Percentiles rank a stretch among this genome's conserved stretches.
These are phyloP conservation scores for Ecdyonurus torrentis DNA, from an alignment of 2,888 invertebrate genomes.

Conservation along the genomic window DNA sequence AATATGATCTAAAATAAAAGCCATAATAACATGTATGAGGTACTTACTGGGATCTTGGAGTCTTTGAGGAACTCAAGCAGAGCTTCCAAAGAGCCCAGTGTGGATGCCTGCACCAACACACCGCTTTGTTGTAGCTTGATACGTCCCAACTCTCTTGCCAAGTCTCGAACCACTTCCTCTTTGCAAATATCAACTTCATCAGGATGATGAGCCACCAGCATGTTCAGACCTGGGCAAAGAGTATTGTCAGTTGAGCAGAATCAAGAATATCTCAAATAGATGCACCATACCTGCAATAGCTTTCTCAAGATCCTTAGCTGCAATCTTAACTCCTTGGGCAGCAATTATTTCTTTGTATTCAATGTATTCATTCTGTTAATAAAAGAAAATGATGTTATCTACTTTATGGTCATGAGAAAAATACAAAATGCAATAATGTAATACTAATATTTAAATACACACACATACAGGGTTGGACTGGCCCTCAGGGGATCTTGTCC, in stretches of 20 bases:
- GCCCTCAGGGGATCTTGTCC: no score
- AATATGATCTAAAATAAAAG: no score
- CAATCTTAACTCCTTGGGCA: slow-evolving; percentile 96
- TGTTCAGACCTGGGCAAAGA: slow-evolving; percentile 50
- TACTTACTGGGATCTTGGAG: slow-evolving; percentile 84
- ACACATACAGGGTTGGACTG: no score
- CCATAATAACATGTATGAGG: no score
- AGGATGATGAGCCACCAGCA: slow-evolving; percentile 77
- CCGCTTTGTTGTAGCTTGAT: slow-evolving; percentile 86
- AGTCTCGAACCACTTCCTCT: slow-evolving; percentile 74
- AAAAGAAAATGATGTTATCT: slow-evolving; percentile 10
- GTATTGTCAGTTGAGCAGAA: background rate
- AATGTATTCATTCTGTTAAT: slow-evolving; percentile 65
- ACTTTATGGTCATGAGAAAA: background rate
- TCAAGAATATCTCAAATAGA: background rate
- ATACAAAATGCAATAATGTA: background rate
- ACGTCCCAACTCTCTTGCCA: slow-evolving; percentile 76
- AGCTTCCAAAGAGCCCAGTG: slow-evolving; percentile 96
- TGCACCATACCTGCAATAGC: slow-evolving; percentile 57
- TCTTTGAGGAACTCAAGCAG: slow-evolving; percentile 79
- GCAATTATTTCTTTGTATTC: slow-evolving; percentile 90
- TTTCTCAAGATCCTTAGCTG: slow-evolving; percentile 95
- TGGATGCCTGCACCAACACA: slow-evolving; percentile 98
- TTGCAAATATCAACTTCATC: slow-evolving; percentile 83
- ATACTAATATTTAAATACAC: no score